Base-by-base conservation (phyloP, 1,140 invertebrate species). In the Papilio glaucus region DNA sequence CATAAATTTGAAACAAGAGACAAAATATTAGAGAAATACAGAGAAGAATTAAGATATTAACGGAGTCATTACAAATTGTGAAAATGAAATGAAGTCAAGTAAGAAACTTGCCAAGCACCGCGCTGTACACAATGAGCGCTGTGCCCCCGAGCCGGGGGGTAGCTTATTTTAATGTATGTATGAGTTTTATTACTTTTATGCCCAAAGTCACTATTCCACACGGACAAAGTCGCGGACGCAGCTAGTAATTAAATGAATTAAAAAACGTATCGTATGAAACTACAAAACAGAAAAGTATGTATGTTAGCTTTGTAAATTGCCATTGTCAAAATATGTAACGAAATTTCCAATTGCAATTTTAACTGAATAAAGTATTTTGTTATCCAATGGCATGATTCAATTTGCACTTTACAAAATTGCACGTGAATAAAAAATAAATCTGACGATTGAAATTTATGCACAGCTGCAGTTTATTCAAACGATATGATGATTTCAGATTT, bases 321-420 rank as follows among this genome's bases (percentile, higher is more conserved):
- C 62, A 65, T n/a, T n/a, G 37, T 65, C 37, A 57, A 18, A 65
- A 38, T 39, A 21, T 39, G 62, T 39, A 21, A 65, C 39, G n/a
- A 65, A 65, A 65, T 65, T 62, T 65, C 15, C 37, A 65, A 18
- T 26, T 38, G 10, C 29, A 2, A 38, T 65, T 65, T 65, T 38
- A 65, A 65, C 29, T 18, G 62, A 65, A 65, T 65, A 65, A 65
- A 38, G 62, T 65, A 41, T 39, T 65, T 65, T 65, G 62, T 65
- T 65, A 39, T 37, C 33, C n/a, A 39, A 38, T 39, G 37, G n/a
- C 18, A 37, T 65, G 62, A 65, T 65, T 65, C 62, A 65, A 65
- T 65, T 65, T 65, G 62, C 62, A 65, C 29, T 65, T 57, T 57
- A 57, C 49, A 57, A 26, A 57, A 57, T 57, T 57, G 49, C 49